Base-by-base conservation (phyloP, 23 tunicate species). In the Diplosoma virens region DNA sequence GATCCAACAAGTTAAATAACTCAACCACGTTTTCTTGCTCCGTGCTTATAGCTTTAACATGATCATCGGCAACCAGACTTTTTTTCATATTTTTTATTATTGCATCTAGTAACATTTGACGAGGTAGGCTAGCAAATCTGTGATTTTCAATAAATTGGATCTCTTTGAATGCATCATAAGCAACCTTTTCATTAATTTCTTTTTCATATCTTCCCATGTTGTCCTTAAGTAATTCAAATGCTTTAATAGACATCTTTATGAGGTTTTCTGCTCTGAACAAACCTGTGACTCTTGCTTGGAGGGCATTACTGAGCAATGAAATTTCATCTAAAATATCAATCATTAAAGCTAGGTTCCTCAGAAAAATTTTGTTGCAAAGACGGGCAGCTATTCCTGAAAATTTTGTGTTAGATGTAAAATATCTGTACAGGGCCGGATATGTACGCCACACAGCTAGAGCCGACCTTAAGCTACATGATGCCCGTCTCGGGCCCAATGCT, bases 391-490 rank as follows among this genome's bases (percentile, higher is more conserved):
- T 73, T 18, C 70, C 79, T 54, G 34, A 54, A 73, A 23, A 32
- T 54, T 73, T 73, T 48, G 33, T 24, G 17, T 24, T 14, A 48
- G 18, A 54, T 54, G 70, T 21, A 29, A 73, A 73, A 54, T 73
- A 73, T 55, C 55, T 73, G 66, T 52, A 73, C 71, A 73, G 55
- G 25, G 79, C 64, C 5, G 71, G 71, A 73, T 73, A 55, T 25
- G 79, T 23, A 73, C 23, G 69, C 79, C 79, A 73, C 35, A 73
- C 79, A 73, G 79, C 79, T 25, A 73, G 79, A 9, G 79, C 65
- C 26, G 33, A 54, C 9, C 35, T 52, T 56, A 55, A 18, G 28
- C 79, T 73, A 35, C 79, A 54, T 54, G 79, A 70, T 54, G 79
- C 65, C 79, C 79, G 55, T 27, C 66, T 73, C 55, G 70, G 35